Evolutionary conservation across 2,113 vertebrate species (phyloP).

Genomic region (Ptychochromis oligacanthus): DNA sequence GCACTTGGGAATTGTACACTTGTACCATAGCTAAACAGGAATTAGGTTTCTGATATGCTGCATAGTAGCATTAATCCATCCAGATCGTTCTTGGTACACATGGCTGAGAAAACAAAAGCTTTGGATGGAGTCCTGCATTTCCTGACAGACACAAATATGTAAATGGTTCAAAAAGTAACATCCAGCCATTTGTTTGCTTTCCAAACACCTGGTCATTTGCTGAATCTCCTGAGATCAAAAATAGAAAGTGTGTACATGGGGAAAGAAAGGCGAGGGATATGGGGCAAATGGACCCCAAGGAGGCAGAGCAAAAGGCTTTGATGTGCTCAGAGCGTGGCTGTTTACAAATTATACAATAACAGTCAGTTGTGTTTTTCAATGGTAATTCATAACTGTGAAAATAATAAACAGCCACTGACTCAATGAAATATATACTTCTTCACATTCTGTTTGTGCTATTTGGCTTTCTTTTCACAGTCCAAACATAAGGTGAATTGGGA

Average conservation of each 20-base stretch:
- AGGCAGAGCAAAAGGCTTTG: constrained; percentile 33
- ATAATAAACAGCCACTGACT: not conserved
- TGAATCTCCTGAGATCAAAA: constrained; percentile 33
- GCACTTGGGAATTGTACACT: constrained; percentile 11
- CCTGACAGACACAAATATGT: constrained; percentile 24
- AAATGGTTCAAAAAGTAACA: constrained; percentile 41
- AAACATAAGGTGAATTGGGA: not conserved
- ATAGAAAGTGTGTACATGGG: constrained; percentile 7
- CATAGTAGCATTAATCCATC: constrained; percentile 9
- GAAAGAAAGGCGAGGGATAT: constrained; percentile 11
- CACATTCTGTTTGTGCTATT: not conserved
- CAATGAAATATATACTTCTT: not conserved
- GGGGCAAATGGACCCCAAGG: constrained; percentile 42
- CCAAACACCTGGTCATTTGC: constrained; percentile 62
- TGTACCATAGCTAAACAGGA: not conserved
- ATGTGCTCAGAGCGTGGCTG: constrained; percentile 12
- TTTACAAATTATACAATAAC: constrained; percentile 40
- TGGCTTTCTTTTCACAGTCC: not conserved
- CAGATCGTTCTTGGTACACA: constrained; percentile 4
- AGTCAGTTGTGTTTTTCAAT: constrained; percentile 17
- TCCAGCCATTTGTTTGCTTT: constrained; percentile 31
- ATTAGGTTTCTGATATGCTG: not conserved
- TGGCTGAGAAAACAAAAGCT: constrained; percentile 12
- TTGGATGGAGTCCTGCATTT: constrained; percentile 23
- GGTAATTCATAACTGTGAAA: not conserved